A percentile compares a stretch with the other conserved stretches of the same genome.
phyloP scores from a whole-genome alignment of 2,888 invertebrate genomes.

The Epiblema foenella region DNA sequence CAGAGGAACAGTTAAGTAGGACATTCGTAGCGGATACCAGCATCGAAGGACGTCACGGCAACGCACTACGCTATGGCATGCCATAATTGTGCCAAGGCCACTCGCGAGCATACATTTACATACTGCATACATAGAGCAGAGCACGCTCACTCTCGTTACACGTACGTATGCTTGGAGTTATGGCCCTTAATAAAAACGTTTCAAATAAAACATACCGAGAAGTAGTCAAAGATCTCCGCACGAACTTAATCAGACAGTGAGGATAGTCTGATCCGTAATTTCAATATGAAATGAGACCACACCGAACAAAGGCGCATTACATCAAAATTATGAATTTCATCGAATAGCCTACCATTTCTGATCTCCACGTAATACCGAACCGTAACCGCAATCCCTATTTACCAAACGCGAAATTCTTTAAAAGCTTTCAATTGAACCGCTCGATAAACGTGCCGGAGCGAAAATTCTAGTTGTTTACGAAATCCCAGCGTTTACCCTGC shows the following conservation, averaged over 20 bases:
- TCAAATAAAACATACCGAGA: background rate
- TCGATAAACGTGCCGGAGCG: slow-evolving; percentile 36
- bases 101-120: slow-evolving; percentile 57
- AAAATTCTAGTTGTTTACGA: slow-evolving; percentile 41
- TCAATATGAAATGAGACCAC: slow-evolving; percentile 21
- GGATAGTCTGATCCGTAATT: slow-evolving; percentile 20
- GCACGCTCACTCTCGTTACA: slow-evolving; percentile 53
- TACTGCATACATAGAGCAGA: too few species aligned
- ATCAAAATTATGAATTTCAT: slow-evolving; percentile 19
- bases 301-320: slow-evolving; percentile 25
- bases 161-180: background rate
- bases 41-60: slow-evolving; percentile 49
- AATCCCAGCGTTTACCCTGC: slow-evolving; percentile 37
- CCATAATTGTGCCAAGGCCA: slow-evolving; percentile 66
- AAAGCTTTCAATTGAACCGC: slow-evolving; percentile 26
- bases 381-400: slow-evolving; percentile 28
- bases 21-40: slow-evolving; percentile 13
- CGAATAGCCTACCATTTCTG: slow-evolving; percentile 15
- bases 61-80: slow-evolving; percentile 49
- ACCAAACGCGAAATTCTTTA: slow-evolving; percentile 24
- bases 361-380: slow-evolving; percentile 9
- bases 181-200: background rate
- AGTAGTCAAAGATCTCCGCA: background rate
- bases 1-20: background rate
- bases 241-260: slow-evolving; percentile 5